phyloP scores from a whole-genome alignment of 2,113 vertebrate species.

The Clinocottus analis region DNA sequence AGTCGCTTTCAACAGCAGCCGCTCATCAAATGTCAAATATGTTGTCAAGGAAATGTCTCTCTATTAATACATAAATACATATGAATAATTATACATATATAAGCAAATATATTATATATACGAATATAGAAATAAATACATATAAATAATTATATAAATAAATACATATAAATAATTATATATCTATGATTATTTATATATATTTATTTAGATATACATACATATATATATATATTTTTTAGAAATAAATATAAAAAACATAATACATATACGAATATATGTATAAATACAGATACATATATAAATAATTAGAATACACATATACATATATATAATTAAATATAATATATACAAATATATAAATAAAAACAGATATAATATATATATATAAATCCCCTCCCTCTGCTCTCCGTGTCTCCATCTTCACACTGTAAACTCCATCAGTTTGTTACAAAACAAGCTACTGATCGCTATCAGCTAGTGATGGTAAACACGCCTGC shows the following conservation, averaged over 20 bases:
- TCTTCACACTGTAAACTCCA: constrained; percentile 15
- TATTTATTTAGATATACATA: neutral
- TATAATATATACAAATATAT: too few relatives aligned
- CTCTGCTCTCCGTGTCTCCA: neutral
- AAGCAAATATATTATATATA: too few relatives aligned
- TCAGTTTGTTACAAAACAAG: constrained; percentile 32
- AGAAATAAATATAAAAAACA: neutral
- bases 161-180: neutral
- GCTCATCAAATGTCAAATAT: neutral
- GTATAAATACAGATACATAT: too few relatives aligned
- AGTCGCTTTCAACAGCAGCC: neutral
- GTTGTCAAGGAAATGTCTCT: neutral
- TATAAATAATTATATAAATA: too few relatives aligned
- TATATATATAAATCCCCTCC: constrained; percentile 19
- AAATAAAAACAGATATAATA: too few relatives aligned
- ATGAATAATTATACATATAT: neutral
- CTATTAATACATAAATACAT: neutral
- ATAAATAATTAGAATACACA: too few relatives aligned
- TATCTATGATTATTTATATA: neutral
- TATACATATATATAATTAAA: neutral
- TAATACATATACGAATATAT: neutral
- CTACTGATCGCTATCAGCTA: neutral
- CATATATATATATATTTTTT: neutral
- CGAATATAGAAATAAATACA: too few relatives aligned
- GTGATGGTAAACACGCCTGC: neutral